Conservation (phyloP, 2,797 vertebrate genomes). For the Kryptolebias ocellatus region DNA sequence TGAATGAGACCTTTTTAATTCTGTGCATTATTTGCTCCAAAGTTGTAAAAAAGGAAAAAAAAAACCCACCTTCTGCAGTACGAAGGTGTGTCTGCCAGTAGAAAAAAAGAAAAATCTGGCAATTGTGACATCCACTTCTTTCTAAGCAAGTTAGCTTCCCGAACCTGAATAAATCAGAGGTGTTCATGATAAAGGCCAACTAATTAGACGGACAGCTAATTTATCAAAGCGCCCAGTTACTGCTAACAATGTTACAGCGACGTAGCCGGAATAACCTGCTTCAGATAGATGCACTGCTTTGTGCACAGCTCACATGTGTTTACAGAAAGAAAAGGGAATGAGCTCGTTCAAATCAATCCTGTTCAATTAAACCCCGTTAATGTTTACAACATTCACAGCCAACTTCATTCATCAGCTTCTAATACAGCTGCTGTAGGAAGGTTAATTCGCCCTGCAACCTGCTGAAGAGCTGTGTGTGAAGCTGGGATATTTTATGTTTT, state of each 20-base stretch:
- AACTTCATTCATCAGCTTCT: background rate
- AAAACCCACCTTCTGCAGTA: no score
- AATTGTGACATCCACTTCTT: background rate
- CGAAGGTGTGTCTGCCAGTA: background rate
- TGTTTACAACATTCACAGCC: background rate
- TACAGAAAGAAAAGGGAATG: constrained; percentile 2
- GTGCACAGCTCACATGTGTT: constrained; percentile 2
- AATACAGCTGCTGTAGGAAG: background rate
- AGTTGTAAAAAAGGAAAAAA: no score
- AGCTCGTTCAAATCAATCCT: constrained; percentile 4
- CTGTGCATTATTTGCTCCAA: background rate
- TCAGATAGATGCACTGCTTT: background rate
- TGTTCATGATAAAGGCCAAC: background rate
- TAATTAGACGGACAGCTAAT: constrained; percentile 12
- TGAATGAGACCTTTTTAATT: background rate
- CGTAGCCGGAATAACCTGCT: background rate
- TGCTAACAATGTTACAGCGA: background rate
- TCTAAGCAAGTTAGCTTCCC: background rate
- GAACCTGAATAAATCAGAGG: background rate
- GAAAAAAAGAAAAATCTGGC: background rate
- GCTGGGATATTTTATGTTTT: background rate
- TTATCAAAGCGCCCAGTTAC: background rate
- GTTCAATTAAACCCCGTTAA: constrained; percentile 13
- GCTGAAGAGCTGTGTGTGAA: background rate
- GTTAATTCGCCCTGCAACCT: background rate